Evolutionary conservation across 2,797 vertebrate genomes (phyloP).

Genomic region (Eurystomus glaucurus): DNA sequence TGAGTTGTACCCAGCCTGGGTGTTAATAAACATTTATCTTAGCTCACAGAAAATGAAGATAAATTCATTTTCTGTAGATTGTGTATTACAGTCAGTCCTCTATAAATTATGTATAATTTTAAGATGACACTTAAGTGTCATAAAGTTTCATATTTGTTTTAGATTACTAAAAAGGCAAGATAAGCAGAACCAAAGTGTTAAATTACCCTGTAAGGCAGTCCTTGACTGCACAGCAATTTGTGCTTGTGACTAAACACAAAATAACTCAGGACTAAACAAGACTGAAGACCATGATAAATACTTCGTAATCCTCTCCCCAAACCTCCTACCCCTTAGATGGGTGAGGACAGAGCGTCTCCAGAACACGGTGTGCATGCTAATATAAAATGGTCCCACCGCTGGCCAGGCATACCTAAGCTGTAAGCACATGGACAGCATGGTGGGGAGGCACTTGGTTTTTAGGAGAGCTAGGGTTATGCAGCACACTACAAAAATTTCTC

Average conservation of each 20-base stretch:
- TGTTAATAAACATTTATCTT: not conserved
- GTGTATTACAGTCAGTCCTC: not conserved
- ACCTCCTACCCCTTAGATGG: not conserved
- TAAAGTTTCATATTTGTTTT: not conserved
- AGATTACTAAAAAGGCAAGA: not conserved
- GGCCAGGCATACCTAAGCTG: not conserved
- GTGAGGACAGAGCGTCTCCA: not conserved
- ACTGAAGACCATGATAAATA: not conserved
- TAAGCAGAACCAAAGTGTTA: not conserved
- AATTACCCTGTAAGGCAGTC: not conserved
- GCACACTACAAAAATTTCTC: not conserved
- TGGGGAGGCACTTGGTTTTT: not conserved
- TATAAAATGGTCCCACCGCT: not conserved
- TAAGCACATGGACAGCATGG: accelerated
- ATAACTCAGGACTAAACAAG: not conserved
- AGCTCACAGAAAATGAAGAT: not conserved
- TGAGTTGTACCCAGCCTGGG: not conserved
- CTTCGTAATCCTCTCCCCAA: not conserved
- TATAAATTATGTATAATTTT: not conserved
- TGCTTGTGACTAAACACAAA: not conserved
- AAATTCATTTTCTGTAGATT: not conserved
- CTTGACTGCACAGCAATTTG: not conserved
- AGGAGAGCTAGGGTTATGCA: not conserved
- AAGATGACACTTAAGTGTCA: not conserved
- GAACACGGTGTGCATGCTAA: accelerated